Percentiles rank a stretch among this genome's conserved stretches.
phyloP scores from a whole-genome alignment of 2,888 invertebrate species.

The Hemicrepidius hirtus region DNA sequence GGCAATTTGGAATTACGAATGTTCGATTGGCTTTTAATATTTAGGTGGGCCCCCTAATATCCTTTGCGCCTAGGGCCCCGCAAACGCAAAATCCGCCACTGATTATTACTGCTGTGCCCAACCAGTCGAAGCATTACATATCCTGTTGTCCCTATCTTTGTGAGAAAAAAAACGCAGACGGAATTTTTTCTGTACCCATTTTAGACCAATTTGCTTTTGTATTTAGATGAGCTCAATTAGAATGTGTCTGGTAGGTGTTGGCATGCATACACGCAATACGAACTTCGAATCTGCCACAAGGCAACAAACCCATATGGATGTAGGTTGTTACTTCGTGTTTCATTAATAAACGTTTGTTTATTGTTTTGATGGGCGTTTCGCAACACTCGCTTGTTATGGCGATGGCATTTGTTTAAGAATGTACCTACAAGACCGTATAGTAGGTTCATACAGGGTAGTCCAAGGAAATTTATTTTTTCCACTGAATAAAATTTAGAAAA shows the following conservation, averaged over 20 bases:
- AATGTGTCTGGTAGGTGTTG: conserved; percentile 4
- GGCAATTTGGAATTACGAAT: no score
- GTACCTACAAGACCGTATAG: no score
- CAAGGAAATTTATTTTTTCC: no score
- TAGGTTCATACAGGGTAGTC: no score
- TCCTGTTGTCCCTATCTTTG: conserved; percentile 55
- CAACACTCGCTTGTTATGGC: not conserved
- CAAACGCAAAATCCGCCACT: no score
- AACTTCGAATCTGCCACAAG: conserved; percentile 4
- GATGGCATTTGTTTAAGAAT: no score
- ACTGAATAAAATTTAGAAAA: no score
- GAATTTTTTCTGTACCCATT: not conserved
- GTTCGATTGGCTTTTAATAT: no score
- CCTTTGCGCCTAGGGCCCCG: no score
- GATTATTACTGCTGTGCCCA: conserved; percentile 52
- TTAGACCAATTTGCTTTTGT: conserved; percentile 19
- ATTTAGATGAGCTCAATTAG: conserved; percentile 11
- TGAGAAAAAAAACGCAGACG: conserved; percentile 34
- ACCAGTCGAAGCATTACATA: conserved; percentile 59
- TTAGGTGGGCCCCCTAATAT: no score
- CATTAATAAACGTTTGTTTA: not conserved
- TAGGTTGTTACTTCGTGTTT: not conserved
- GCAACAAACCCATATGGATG: conserved; percentile 1
- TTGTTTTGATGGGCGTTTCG: not conserved
- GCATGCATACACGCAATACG: conserved; percentile 2